Evolutionary conservation across 2,113 vertebrate species (phyloP), one percentile per base, ranked within the genome.

Genomic region (Dicrurus megarhynchus): DNA sequence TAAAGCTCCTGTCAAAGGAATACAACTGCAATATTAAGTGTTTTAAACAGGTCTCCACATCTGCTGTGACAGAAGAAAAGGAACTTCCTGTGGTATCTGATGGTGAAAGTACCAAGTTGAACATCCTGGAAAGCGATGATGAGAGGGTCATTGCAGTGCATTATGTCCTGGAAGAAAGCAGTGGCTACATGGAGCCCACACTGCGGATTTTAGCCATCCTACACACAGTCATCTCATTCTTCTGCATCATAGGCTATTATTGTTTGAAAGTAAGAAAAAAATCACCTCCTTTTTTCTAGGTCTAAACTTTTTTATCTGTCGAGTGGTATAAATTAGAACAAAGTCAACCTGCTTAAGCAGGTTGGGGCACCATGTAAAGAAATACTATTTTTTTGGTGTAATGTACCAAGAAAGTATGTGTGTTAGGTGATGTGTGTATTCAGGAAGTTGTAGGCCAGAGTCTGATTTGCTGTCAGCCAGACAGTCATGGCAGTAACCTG

Each of bases 231-330:
- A 99, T 99, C 94, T 99, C 99, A 39, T 99, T 99, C 98, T 99
- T 99, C 98, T 99, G 99, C 95, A 99, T 99, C 97, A 99, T 99
- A 44, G 99, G 99, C 30, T 99, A 99, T 97, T 99, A 99, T 95
- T 99, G 99, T 95, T 95, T 99, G 56, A 99, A 99, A 97, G 99
- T 98, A 97, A 94, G 97, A 67, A 80, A 49, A 77, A 27, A 13
- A 7, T 9, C 2, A 70, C 17, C 3, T 3, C 16, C 55, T 22
- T 33, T 61, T 90, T 42, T 56, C 30, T 63, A n/a, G 37, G 30
- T 91, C 16, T 16, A 42, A 87, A 50, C 11, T 16, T n/a, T 52
- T 65, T 76, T 61, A 4, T 65, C 21, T 15, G 2, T 11, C 13
- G 18, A 76, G 32, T 15, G 7, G 10, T 61, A 7, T 60, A 46